These are phyloP conservation scores for Clarias fuscus DNA, from an alignment of 2,797 vertebrate species.

Conservation along the genomic window DNA sequence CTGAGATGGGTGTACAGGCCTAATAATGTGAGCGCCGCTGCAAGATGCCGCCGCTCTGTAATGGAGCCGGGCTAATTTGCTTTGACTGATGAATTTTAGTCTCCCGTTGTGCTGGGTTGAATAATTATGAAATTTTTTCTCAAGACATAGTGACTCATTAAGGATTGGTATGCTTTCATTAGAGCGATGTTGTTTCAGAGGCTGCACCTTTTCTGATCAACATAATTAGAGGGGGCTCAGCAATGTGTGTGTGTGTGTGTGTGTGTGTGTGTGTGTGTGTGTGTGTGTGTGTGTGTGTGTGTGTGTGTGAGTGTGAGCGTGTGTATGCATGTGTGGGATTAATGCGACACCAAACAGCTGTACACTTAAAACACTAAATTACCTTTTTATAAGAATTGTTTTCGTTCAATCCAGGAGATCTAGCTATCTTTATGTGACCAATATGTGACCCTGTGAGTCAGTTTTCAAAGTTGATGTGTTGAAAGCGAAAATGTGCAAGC, in stretches of 20 bases:
- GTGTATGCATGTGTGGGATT: slow-evolving; percentile 35
- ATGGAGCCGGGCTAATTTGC: slow-evolving; percentile 97
- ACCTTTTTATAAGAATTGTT: neutral
- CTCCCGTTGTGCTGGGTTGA: slow-evolving; percentile 86
- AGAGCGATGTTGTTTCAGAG: slow-evolving; percentile 78
- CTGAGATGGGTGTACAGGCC: slow-evolving; percentile 95
- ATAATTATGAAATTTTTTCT: slow-evolving; percentile 93
- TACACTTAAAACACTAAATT: slow-evolving; percentile 14
- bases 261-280: slow-evolving; percentile 52
- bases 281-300: slow-evolving; percentile 64
- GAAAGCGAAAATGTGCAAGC: too few species aligned
- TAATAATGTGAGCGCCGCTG: slow-evolving; percentile 97
- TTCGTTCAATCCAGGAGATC: neutral
- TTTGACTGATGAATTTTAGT: slow-evolving; percentile 95
- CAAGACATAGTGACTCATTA: slow-evolving; percentile 86
- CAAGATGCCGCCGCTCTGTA: slow-evolving; percentile 91
- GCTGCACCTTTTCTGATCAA: slow-evolving; percentile 75
- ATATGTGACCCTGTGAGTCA: neutral
- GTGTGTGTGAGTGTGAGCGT: slow-evolving; percentile 54
- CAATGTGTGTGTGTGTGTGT: slow-evolving; percentile 69
- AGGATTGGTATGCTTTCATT: slow-evolving; percentile 82
- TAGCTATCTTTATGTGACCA: neutral
- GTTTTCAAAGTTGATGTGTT: too few species aligned
- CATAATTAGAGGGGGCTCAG: slow-evolving; percentile 60
- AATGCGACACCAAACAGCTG: slow-evolving; percentile 32